Percentiles rank a stretch among this genome's conserved stretches.
Conservation (phyloP, 1,140 invertebrate species). For the Pissodes strobi region DNA sequence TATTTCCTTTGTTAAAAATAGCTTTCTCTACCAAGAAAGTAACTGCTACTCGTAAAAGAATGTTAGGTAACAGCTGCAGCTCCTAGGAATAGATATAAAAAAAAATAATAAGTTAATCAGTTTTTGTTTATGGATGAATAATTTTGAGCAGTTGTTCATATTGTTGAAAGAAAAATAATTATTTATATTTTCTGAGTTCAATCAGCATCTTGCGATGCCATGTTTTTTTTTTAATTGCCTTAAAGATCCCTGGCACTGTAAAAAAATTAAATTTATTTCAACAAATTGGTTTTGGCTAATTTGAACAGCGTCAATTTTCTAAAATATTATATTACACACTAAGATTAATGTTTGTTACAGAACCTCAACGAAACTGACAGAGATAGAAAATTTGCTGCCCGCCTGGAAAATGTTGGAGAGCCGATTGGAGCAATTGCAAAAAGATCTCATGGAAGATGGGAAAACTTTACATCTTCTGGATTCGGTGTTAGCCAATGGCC, state of each 20-base stretch:
- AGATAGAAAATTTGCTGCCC: conserved; percentile 56
- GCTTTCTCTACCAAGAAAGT: conserved; percentile 21
- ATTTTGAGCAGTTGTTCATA: background rate
- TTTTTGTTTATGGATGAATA: no score
- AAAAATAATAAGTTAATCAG: no score
- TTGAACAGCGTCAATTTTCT: no score
- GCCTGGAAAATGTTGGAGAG: conserved; percentile 67
- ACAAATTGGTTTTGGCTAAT: no score
- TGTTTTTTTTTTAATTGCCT: no score
- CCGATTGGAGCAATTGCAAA: conserved; percentile 66
- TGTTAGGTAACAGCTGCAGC: no score
- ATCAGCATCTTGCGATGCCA: no score
- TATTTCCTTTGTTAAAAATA: conserved; percentile 36
- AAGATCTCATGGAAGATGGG: conserved; percentile 66
- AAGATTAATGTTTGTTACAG: conserved; percentile 47
- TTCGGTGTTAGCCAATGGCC: conserved; percentile 63
- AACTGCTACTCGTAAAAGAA: no score
- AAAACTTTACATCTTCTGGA: conserved; percentile 67
- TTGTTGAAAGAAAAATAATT: background rate
- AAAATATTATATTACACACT: no score
- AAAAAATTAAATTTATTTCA: background rate
- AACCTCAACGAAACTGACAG: conserved; percentile 46
- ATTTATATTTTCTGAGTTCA: no score
- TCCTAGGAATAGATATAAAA: no score
- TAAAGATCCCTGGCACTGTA: no score